phyloP scores from a whole-genome alignment of 2,888 invertebrate species.

The Tholera decimalis region DNA sequence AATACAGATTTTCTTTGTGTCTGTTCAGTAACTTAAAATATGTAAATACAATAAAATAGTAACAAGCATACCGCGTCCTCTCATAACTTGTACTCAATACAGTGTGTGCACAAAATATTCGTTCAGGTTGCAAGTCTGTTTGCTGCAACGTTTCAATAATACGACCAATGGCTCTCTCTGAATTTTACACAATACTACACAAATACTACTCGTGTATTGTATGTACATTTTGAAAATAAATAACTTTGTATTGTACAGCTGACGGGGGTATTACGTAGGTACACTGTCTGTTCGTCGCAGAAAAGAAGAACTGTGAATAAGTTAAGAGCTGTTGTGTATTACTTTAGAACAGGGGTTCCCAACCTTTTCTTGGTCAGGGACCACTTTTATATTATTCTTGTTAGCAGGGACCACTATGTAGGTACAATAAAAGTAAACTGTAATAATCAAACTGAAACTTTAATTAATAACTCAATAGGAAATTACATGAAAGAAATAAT shows the following conservation, averaged over 20 bases:
- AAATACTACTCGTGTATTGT: conserved; percentile 25
- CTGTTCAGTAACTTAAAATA: no score
- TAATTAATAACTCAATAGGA: no score
- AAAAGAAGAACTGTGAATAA: background rate
- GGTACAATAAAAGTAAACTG: no score
- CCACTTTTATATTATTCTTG: no score
- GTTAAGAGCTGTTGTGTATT: background rate
- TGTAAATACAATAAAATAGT: no score
- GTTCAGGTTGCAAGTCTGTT: conserved; percentile 39
- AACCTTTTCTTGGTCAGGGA: no score
- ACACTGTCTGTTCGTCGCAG: background rate
- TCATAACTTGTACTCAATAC: background rate
- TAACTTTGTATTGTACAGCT: conserved; percentile 3
- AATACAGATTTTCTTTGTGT: no score
- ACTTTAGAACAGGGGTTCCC: background rate
- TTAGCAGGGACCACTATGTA: no score
- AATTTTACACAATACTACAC: conserved; percentile 38
- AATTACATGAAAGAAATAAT: no score
- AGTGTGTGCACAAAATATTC: conserved; percentile 41
- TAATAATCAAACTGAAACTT: no score
- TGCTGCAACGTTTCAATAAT: conserved; percentile 45
- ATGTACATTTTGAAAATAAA: conserved; percentile 10
- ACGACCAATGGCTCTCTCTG: conserved; percentile 33
- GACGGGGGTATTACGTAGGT: background rate
- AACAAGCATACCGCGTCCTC: background rate